Evolutionary conservation across 2,888 invertebrate species (phyloP).

Genomic region (Callimorpha dominula): DNA sequence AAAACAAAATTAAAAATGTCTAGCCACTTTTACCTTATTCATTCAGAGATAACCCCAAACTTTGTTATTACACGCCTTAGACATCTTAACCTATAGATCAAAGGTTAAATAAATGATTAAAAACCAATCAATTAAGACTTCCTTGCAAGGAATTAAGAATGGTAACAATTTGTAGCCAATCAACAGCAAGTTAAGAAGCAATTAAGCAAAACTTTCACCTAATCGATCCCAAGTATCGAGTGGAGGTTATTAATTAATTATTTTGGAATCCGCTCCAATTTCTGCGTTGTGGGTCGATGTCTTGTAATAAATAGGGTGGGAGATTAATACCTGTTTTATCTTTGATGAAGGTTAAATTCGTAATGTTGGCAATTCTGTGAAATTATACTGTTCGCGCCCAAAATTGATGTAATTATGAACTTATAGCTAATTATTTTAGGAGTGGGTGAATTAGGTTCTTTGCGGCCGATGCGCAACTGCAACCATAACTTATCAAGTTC

Average conservation of each 20-base stretch:
- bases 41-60: background rate
- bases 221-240: conserved; percentile 53
- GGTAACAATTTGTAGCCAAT: conserved; percentile 59
- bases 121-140: conserved; percentile 49
- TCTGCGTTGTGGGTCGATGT: conserved; percentile 37
- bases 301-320: conserved; percentile 15
- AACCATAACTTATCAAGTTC: too few species aligned
- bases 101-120: conserved; percentile 37
- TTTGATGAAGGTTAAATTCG: background rate
- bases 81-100: background rate
- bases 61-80: background rate
- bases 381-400: background rate
- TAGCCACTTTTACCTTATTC: background rate
- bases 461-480: too few species aligned
- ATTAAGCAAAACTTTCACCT: conserved; percentile 59
- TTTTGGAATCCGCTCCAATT: conserved; percentile 42
- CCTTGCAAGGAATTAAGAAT: conserved; percentile 53
- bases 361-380: background rate
- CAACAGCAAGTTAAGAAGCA: conserved; percentile 57
- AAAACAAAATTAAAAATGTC: background rate
- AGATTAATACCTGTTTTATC: conserved; percentile 14
- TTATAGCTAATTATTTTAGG: background rate
- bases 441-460: too few species aligned
- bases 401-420: background rate
- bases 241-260: conserved; percentile 60